Evolutionary conservation across 2,797 vertebrate species (phyloP).

Genomic region (Xenopus petersii): DNA sequence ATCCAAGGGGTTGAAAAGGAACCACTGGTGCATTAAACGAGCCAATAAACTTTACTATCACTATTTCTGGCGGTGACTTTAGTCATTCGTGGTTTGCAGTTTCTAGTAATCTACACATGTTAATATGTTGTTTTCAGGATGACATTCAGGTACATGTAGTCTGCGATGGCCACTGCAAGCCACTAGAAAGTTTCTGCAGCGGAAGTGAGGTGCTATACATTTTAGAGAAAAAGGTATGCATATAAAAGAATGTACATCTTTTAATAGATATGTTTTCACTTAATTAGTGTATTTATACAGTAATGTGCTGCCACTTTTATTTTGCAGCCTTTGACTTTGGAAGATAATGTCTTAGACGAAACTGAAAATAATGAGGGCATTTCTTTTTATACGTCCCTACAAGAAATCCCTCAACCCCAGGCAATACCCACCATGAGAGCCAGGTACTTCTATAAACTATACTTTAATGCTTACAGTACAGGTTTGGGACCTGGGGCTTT

Average conservation of each 20-base stretch:
- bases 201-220: slow-evolving; percentile 68
- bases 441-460: slow-evolving; percentile 65
- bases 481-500: too few relatives aligned
- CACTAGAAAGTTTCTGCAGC: slow-evolving; percentile 66
- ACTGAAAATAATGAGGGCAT: slow-evolving; percentile 52
- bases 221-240: slow-evolving; percentile 77
- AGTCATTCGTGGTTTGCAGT: too few relatives aligned
- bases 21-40: too few relatives aligned
- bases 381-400: slow-evolving; percentile 52
- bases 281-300: background rate
- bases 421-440: slow-evolving; percentile 80
- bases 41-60: too few relatives aligned
- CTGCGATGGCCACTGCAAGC: slow-evolving; percentile 54
- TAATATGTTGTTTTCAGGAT: slow-evolving; percentile 56
- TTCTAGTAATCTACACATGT: too few relatives aligned
- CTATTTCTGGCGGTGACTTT: too few relatives aligned
- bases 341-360: slow-evolving; percentile 55
- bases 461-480: too few relatives aligned
- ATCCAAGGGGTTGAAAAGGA: too few relatives aligned
- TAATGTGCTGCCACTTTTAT: background rate
- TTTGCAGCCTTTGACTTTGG: slow-evolving; percentile 64
- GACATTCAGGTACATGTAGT: slow-evolving; percentile 72
- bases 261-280: too few relatives aligned
- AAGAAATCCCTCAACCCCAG: slow-evolving; percentile 59
- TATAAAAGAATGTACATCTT: too few relatives aligned